These are phyloP conservation scores for Campaea margaritaria DNA, from an alignment of 2,888 invertebrate species.

Conservation along the genomic window DNA sequence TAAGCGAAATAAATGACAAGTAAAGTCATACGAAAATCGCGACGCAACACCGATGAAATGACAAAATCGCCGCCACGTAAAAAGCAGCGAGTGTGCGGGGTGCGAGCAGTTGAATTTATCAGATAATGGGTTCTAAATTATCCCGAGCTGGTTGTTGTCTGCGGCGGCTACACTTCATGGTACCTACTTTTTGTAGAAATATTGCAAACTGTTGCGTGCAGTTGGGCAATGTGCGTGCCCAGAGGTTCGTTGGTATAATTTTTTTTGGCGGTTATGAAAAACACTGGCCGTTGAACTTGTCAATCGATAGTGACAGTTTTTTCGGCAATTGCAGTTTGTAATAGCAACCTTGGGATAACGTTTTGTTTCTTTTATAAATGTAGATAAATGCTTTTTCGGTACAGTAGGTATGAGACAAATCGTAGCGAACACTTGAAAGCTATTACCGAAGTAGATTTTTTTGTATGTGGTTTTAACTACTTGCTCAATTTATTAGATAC, in stretches of 20 bases:
- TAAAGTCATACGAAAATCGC: too few species aligned
- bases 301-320: constrained; percentile 32
- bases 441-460: neutral
- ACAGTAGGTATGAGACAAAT: neutral
- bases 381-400: constrained; percentile 15
- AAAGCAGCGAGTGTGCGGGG: too few species aligned
- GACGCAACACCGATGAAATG: too few species aligned
- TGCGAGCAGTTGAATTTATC: neutral
- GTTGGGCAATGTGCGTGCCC: constrained; percentile 40
- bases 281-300: constrained; percentile 32
- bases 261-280: constrained; percentile 31
- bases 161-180: constrained; percentile 2
- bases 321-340: constrained; percentile 19
- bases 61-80: too few species aligned
- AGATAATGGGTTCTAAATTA: neutral
- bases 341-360: constrained; percentile 23
- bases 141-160: constrained; percentile 2
- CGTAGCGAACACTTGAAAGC: constrained; percentile 1
- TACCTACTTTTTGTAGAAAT: constrained; percentile 34
- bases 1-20: too few species aligned
- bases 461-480: neutral
- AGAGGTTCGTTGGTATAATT: constrained; percentile 10
- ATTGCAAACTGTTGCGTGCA: constrained; percentile 37
- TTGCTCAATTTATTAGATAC: too few species aligned
- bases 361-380: constrained; percentile 4